Base-by-base conservation (phyloP, 2,888 invertebrate genomes). In the Aromia moschata region DNA sequence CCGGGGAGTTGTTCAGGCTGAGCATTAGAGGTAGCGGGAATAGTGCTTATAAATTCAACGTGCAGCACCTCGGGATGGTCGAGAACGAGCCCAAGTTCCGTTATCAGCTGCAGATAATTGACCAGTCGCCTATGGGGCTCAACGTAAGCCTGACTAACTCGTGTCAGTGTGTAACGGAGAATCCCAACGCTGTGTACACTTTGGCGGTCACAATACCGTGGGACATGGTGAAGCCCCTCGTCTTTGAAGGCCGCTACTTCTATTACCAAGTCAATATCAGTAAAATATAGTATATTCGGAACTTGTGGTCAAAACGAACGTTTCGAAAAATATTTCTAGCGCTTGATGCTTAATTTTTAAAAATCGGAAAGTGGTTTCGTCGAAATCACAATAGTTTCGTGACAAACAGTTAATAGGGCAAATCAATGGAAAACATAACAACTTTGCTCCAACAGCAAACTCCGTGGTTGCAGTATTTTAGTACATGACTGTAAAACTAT, bases 231-330 rank as follows among this genome's bases (percentile, higher is more conserved):
- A 64, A 64, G 36, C 57, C 49, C 4, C 59, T 58, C 16, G n/a
- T 64, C 14, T 53, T 56, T n/a, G 62, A 67, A 11, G 45, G 41
- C 4, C 43, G 53, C 33, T 56, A 36, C 2, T 63, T 59, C 56
- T 63, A 64, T 44, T 62, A 60, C 37, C 67, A 60, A 44, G 51
- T 69, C 16, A 56, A 18, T 14, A 61, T 69, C 20, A 56, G 75
- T 92, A 89, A 77, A 95, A 95, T 38, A 87, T 83, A 38, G 18
- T 33, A n/a, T n/a, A n/a, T n/a, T n/a, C n/a, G n/a, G n/a, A n/a
- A n/a, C n/a, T n/a, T n/a, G n/a, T n/a, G n/a, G n/a, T n/a, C n/a
- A n/a, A n/a, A n/a, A n/a, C n/a, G n/a, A n/a, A n/a, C n/a, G n/a
- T n/a, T n/a, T n/a, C n/a, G n/a, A n/a, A n/a, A n/a, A n/a, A n/a